Conservation (phyloP, 1,140 invertebrate species). For the Phortica variegata region DNA sequence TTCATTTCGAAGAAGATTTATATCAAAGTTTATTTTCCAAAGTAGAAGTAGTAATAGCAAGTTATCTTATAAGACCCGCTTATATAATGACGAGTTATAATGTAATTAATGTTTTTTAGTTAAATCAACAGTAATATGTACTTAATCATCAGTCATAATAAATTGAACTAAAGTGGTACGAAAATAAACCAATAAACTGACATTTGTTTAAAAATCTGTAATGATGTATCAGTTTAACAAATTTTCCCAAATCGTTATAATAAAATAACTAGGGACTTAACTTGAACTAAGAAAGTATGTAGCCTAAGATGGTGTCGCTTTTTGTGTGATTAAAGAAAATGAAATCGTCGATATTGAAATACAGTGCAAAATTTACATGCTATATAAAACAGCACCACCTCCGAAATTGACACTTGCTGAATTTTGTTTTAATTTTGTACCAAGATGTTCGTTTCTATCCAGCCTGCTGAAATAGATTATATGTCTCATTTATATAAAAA, state of each 20-base stretch:
- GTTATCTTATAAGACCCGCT: slow-evolving; percentile 53
- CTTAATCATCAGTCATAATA: too few species aligned
- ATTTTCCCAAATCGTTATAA: slow-evolving; percentile 9
- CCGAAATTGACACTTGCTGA: too few species aligned
- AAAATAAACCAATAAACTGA: slow-evolving; percentile 14
- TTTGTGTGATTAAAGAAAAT: too few species aligned
- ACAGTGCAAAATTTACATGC: too few species aligned
- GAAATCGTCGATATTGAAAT: too few species aligned
- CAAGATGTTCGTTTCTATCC: slow-evolving; percentile 25
- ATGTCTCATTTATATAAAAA: slow-evolving; percentile 13
- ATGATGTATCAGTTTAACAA: slow-evolving; percentile 17
- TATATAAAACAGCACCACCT: too few species aligned
- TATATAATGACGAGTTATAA: too few species aligned
- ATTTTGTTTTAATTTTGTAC: too few species aligned
- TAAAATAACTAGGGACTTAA: slow-evolving; percentile 2
- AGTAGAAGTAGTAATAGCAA: slow-evolving; percentile 20
- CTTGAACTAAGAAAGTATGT: too few species aligned
- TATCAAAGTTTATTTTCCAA: slow-evolving; percentile 4
- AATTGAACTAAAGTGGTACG: slow-evolving; percentile 45
- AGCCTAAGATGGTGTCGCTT: too few species aligned
- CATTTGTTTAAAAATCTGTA: not conserved
- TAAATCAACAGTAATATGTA: too few species aligned
- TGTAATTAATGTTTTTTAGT: too few species aligned
- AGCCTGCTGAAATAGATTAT: slow-evolving; percentile 46
- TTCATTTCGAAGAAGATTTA: slow-evolving; percentile 21